phyloP scores from a whole-genome alignment of 2,113 vertebrate genomes.

The Lepus europaeus region DNA sequence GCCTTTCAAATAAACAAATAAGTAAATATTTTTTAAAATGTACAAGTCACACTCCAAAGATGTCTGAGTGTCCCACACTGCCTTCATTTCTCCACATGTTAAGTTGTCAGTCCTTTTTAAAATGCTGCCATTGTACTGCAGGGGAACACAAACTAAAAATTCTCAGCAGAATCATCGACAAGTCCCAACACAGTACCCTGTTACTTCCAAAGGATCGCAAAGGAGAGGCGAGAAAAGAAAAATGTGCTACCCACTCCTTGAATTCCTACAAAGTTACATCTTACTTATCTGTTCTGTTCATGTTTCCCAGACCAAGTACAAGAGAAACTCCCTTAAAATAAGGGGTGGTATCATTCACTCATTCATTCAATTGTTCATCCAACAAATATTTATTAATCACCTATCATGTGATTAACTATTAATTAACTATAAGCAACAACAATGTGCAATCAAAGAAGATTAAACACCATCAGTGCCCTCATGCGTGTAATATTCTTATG shows the following conservation, averaged over 20 bases:
- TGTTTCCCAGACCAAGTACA: neutral
- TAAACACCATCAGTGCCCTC: neutral
- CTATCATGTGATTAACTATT: neutral
- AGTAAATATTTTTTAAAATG: too few species aligned
- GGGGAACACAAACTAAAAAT: neutral
- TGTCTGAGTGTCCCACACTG: neutral
- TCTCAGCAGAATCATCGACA: neutral
- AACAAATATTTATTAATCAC: neutral
- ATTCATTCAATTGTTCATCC: neutral
- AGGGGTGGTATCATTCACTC: neutral
- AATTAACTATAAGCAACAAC: neutral
- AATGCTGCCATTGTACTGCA: neutral
- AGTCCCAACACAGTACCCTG: neutral
- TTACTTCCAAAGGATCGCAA: slow-evolving; percentile 36
- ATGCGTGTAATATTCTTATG: neutral
- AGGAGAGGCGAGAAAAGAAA: neutral
- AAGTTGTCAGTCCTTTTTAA: neutral
- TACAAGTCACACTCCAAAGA: slow-evolving; percentile 1
- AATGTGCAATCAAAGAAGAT: slow-evolving; percentile 3
- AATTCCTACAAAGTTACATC: neutral
- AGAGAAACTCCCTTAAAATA: slow-evolving; percentile 6
- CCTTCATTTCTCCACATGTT: neutral
- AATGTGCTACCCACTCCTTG: neutral
- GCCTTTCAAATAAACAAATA: too few species aligned
- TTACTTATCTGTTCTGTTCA: neutral